These are phyloP conservation scores for Mesorhabditis belari DNA, from an alignment of 2,888 invertebrate species.

Conservation along the genomic window DNA sequence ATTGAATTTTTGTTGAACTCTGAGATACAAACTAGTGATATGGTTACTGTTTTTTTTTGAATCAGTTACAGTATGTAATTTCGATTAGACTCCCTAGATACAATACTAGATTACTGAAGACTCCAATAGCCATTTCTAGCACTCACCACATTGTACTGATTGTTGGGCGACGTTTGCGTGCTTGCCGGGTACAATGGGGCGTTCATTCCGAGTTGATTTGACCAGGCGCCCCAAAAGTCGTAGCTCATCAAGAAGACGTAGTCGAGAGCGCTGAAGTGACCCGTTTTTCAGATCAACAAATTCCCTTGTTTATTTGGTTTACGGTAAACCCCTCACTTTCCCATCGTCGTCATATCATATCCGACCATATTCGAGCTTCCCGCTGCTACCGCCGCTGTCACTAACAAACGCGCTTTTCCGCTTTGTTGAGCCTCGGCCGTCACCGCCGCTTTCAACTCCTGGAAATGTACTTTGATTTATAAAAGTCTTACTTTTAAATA, in stretches of 20 bases:
- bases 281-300: background rate
- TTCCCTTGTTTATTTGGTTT: background rate
- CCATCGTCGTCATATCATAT: background rate
- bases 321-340: background rate
- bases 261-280: background rate
- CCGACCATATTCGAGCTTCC: slow-evolving; percentile 56
- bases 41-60: background rate
- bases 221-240: background rate
- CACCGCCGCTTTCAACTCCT: slow-evolving; percentile 1
- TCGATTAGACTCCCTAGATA: too few relatives aligned
- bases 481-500: too few relatives aligned
- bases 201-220: background rate
- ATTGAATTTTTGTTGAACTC: too few relatives aligned
- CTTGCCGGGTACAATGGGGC: background rate
- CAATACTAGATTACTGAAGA: too few relatives aligned
- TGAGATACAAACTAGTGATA: too few relatives aligned
- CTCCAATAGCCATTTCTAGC: too few relatives aligned
- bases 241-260: background rate
- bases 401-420: slow-evolving; percentile 59
- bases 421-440: slow-evolving; percentile 1
- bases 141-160: background rate
- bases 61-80: background rate
- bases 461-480: too few relatives aligned
- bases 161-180: background rate
- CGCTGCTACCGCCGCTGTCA: slow-evolving; percentile 76